Conservation (phyloP, 1,140 invertebrate species). For the Planococcus citri region DNA sequence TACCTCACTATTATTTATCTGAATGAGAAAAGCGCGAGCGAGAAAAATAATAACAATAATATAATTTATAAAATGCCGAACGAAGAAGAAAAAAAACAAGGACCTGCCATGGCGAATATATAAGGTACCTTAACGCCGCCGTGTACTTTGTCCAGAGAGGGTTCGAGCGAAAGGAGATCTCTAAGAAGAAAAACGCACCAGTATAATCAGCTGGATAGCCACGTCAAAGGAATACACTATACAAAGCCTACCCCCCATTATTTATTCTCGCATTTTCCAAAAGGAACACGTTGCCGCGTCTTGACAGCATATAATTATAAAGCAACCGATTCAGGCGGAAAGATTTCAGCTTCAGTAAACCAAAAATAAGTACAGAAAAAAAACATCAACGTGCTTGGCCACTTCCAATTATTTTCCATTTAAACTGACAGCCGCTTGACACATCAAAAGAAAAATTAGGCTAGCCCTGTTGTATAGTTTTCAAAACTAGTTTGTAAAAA, state of each 20-base stretch:
- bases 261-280: slow-evolving; percentile 9
- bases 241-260: slow-evolving; percentile 4
- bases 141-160: background rate
- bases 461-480: slow-evolving; percentile 18
- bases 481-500: slow-evolving; percentile 20
- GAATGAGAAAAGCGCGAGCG: background rate
- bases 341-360: slow-evolving; percentile 19
- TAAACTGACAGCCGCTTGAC: slow-evolving; percentile 19
- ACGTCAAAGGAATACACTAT: background rate
- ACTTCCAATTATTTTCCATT: slow-evolving; percentile 19
- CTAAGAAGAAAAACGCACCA: background rate
- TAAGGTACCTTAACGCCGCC: too few relatives aligned
- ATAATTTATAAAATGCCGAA: background rate
- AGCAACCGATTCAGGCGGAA: slow-evolving; percentile 15
- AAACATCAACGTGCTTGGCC: slow-evolving; percentile 16
- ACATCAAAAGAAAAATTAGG: slow-evolving; percentile 20
- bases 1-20: too few relatives aligned
- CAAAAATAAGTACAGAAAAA: background rate
- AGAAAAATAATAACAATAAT: background rate
- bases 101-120: slow-evolving; percentile 1
- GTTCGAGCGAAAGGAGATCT: background rate
- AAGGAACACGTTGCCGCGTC: slow-evolving; percentile 11
- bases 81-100: too few relatives aligned
- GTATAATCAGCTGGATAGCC: background rate
- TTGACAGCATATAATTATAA: slow-evolving; percentile 19